A percentile compares a stretch with the other conserved stretches of the same genome.
Evolutionary conservation across 2,113 vertebrate species (phyloP).

Genomic region (Danionella cerebrum): DNA sequence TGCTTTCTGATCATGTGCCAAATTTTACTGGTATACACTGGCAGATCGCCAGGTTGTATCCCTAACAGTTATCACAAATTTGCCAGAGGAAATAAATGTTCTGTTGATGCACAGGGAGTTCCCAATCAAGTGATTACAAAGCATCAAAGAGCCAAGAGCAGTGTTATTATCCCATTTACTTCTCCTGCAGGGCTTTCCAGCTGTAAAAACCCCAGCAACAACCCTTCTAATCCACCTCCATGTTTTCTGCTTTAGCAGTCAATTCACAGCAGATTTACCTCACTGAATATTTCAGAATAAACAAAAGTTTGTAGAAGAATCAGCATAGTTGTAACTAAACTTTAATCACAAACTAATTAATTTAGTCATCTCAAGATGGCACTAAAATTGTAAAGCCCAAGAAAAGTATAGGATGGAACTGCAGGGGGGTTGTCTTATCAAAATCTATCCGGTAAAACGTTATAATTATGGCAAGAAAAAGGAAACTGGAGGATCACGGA

Average conservation of each 20-base stretch:
- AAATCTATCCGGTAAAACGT: too few species aligned
- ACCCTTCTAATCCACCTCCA: neutral
- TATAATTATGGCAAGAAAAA: too few species aligned
- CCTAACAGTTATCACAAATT: neutral
- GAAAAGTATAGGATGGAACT: too few species aligned
- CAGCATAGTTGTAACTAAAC: too few species aligned
- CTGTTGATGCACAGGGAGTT: neutral
- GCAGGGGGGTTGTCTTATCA: too few species aligned
- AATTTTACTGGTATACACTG: too few species aligned
- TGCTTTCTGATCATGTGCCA: too few species aligned
- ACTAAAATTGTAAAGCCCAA: too few species aligned
- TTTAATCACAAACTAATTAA: too few species aligned
- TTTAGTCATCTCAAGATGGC: too few species aligned
- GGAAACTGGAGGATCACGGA: too few species aligned
- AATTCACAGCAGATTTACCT: neutral
- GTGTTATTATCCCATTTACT: constrained; percentile 7
- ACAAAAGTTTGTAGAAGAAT: constrained; percentile 20
- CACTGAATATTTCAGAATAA: constrained; percentile 13
- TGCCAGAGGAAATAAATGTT: constrained; percentile 9
- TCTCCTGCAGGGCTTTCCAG: constrained; percentile 5
- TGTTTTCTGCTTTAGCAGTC: neutral
- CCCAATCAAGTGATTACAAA: constrained; percentile 9
- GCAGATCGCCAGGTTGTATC: too few species aligned
- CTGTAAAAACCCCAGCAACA: neutral
- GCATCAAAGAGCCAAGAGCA: constrained; percentile 3